Evolutionary conservation across 1,140 invertebrate species (phyloP).

Genomic region (Dreissena rostriformis): DNA sequence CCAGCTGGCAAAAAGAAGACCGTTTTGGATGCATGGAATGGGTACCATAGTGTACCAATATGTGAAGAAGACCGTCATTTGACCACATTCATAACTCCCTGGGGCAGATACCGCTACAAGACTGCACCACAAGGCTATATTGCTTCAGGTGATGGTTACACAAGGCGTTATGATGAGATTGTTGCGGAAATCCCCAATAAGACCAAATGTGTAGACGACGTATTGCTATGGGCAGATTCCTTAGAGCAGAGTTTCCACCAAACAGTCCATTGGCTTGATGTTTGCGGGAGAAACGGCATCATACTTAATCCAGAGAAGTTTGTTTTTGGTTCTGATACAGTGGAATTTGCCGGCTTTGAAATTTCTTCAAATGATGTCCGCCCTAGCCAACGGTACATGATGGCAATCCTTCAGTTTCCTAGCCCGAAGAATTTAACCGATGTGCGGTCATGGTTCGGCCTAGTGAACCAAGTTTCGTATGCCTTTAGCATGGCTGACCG

Average conservation of each 20-base stretch:
- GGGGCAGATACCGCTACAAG: conserved; percentile 58
- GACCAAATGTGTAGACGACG: conserved; percentile 65
- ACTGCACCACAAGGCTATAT: conserved; percentile 57
- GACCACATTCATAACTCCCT: conserved; percentile 58
- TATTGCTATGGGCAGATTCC: conserved; percentile 47
- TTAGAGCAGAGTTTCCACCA: conserved; percentile 52
- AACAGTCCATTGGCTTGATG: conserved; percentile 53
- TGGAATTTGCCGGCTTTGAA: conserved; percentile 69
- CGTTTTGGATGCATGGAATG: conserved; percentile 59
- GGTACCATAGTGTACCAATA: conserved; percentile 54
- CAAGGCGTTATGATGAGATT: conserved; percentile 59
- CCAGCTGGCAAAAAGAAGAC: conserved; percentile 55
- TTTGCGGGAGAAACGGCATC: conserved; percentile 64
- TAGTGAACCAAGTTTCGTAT: conserved; percentile 45
- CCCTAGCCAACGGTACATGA: conserved; percentile 37
- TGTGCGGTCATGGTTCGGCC: conserved; percentile 62
- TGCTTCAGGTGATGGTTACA: conserved; percentile 61
- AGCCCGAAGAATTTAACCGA: conserved; percentile 59
- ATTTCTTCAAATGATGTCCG: conserved; percentile 55
- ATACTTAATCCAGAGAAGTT: conserved; percentile 72
- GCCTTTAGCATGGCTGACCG: conserved; percentile 55
- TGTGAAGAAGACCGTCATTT: conserved; percentile 54
- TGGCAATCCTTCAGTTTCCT: conserved; percentile 57
- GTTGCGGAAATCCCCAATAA: conserved; percentile 59
- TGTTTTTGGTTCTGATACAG: conserved; percentile 50